These are phyloP conservation scores for Erebia epiphron DNA, from an alignment of 2,888 invertebrate genomes.

Conservation along the genomic window DNA sequence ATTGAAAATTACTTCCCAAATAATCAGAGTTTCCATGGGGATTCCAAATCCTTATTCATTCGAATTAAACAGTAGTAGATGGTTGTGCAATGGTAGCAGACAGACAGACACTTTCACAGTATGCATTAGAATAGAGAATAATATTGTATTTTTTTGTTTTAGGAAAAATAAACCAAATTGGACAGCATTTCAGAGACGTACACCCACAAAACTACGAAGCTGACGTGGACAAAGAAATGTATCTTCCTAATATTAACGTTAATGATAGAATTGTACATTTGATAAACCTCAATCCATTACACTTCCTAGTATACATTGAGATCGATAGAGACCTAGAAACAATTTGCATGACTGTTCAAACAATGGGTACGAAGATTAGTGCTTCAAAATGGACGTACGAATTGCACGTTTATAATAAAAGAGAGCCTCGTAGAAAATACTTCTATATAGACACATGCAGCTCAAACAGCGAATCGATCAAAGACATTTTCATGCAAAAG, in stretches of 20 bases:
- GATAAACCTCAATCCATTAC: slow-evolving; percentile 50
- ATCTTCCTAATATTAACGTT: slow-evolving; percentile 44
- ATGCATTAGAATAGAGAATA: background rate
- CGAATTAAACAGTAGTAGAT: too few species aligned
- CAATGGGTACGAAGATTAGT: slow-evolving; percentile 57
- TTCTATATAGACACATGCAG: slow-evolving; percentile 52
- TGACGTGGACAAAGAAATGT: slow-evolving; percentile 58
- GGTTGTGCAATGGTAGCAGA: too few species aligned
- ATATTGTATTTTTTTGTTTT: slow-evolving; percentile 37
- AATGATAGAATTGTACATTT: slow-evolving; percentile 50
- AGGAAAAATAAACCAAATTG: slow-evolving; percentile 61
- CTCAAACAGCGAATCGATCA: slow-evolving; percentile 45
- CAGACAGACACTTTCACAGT: too few species aligned
- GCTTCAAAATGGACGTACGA: slow-evolving; percentile 68
- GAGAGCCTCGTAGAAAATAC: slow-evolving; percentile 57
- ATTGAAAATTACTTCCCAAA: too few species aligned
- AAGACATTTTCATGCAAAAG: slow-evolving; percentile 47
- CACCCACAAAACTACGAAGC: slow-evolving; percentile 53
- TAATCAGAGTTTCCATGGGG: too few species aligned
- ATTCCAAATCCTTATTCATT: too few species aligned
- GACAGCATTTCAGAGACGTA: slow-evolving; percentile 52
- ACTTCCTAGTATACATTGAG: slow-evolving; percentile 60
- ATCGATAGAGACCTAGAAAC: slow-evolving; percentile 45
- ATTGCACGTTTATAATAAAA: slow-evolving; percentile 65
- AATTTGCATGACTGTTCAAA: slow-evolving; percentile 59